Evolutionary conservation across 2,113 vertebrate species (phyloP), one percentile per base, ranked within the genome.

Genomic region (Mohoua ochrocephala): DNA sequence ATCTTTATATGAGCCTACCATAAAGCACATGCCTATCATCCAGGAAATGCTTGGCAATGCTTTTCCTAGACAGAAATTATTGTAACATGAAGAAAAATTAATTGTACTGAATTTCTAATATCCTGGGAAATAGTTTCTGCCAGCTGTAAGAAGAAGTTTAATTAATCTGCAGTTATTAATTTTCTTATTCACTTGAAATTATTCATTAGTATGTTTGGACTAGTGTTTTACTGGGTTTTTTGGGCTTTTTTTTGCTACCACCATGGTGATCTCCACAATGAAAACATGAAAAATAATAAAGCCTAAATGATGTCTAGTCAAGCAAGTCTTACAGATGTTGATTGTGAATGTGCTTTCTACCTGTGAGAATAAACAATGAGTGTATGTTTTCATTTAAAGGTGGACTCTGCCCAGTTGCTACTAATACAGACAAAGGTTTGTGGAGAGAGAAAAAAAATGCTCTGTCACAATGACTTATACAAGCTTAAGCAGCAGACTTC

Each of bases 401-500:
- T 95, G 91, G 96, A 93, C 75, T 95, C 80, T 97, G 81, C 85
- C 71, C 61, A 82, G 77, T 97, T 96, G 68, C 91, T 94, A 42
- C 84, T 91, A 86, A 54, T 74, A 81, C 89, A 93, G 84, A 91
- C 91, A 93, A 96, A 95, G 94, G 95, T 92, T 93, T 96, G 83
- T 74, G 88, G 76, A 84, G 61, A 91, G 77, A 76, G 60, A 28
- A 49, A 93, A 95, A 59, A 63, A 84, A 27, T 5, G 12, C 94
- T 96, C 95, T 97, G 96, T 97, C 97, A 98, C 95, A 97, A 89
- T 97, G 97, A 98, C 95, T 98, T 98, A 97, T 84, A 95, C 92
- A 94, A 97, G 97, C 96, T 98, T 98, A 98, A 98, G 97, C 93
- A 96, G 88, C 94, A 96, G 96, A 98, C 98, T 98, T 98, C 97